A percentile compares a stretch with the other conserved stretches of the same genome.
phyloP scores from a whole-genome alignment of 1,140 invertebrate species.

The Hestina assimilis region DNA sequence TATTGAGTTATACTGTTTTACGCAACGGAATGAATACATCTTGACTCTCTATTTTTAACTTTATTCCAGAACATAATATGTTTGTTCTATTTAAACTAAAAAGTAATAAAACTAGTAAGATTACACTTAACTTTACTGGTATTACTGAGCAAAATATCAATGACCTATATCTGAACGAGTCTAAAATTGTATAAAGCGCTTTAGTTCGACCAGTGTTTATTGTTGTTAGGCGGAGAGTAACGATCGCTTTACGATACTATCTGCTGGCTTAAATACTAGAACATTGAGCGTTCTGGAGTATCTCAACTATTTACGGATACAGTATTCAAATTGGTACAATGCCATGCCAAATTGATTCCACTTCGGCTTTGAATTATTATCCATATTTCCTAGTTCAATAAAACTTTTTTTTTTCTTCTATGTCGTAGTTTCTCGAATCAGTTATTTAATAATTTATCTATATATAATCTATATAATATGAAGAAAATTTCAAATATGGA shows the following conservation, averaged over 20 bases:
- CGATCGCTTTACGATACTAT: conserved; percentile 11
- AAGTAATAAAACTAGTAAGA: not conserved
- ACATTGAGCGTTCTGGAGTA: conserved; percentile 5
- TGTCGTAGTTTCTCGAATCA: no score
- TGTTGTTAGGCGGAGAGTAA: conserved; percentile 11
- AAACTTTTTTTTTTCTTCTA: no score
- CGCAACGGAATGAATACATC: no score
- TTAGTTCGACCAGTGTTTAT: conserved; percentile 6
- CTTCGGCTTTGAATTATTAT: not conserved
- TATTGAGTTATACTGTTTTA: no score
- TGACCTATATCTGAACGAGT: conserved; percentile 17
- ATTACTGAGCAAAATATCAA: no score
- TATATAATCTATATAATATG: no score
- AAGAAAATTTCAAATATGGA: no score
- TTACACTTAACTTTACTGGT: not conserved
- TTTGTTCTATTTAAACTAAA: no score
- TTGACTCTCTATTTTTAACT: no score
- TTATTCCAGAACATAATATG: no score
- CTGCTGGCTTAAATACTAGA: conserved; percentile 10
- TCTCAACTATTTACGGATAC: conserved; percentile 6
- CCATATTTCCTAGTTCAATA: not conserved
- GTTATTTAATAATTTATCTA: no score
- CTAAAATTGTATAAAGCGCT: conserved; percentile 10
- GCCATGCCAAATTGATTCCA: not conserved
- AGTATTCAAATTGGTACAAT: conserved; percentile 2